phyloP scores from a whole-genome alignment of 2,113 vertebrate species.

The Pionites leucogaster region DNA sequence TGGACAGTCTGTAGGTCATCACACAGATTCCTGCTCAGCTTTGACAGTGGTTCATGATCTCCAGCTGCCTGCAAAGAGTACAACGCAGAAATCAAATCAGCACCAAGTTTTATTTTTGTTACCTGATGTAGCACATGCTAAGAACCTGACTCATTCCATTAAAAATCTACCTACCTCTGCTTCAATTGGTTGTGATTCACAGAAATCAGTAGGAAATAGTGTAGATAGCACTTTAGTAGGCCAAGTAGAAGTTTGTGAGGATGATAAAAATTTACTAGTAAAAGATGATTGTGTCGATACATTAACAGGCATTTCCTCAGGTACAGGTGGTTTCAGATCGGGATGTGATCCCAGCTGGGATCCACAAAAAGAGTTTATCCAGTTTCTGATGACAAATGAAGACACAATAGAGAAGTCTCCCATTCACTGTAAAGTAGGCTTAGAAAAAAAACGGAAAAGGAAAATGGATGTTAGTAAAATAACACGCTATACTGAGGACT shows the following conservation, averaged over 20 bases:
- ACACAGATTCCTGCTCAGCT: slow-evolving; percentile 81
- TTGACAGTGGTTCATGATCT: slow-evolving; percentile 86
- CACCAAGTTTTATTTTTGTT: slow-evolving; percentile 85
- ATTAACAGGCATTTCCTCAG: slow-evolving; percentile 83
- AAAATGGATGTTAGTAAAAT: slow-evolving; percentile 84
- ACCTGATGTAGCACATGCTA: slow-evolving; percentile 87
- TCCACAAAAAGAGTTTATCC: slow-evolving; percentile 86
- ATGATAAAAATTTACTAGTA: slow-evolving; percentile 73
- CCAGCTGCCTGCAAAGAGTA: slow-evolving; percentile 80
- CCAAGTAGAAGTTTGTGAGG: slow-evolving; percentile 80
- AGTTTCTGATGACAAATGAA: slow-evolving; percentile 84
- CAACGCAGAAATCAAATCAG: slow-evolving; percentile 85
- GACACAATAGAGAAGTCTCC: slow-evolving; percentile 81
- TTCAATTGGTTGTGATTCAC: slow-evolving; percentile 82
- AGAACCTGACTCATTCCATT: slow-evolving; percentile 86
- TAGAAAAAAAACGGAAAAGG: slow-evolving; percentile 83
- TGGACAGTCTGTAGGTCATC: slow-evolving; percentile 83
- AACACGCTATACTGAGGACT: slow-evolving; percentile 84
- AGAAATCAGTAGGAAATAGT: slow-evolving; percentile 79
- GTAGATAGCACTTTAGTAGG: slow-evolving; percentile 87
- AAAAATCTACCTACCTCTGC: slow-evolving; percentile 87
- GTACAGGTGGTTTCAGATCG: slow-evolving; percentile 80
- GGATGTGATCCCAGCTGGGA: slow-evolving; percentile 83
- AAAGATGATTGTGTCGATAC: slow-evolving; percentile 77
- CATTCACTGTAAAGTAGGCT: slow-evolving; percentile 77